These are phyloP conservation scores for Polietes domitor DNA, from an alignment of 2,888 invertebrate genomes.

Conservation along the genomic window DNA sequence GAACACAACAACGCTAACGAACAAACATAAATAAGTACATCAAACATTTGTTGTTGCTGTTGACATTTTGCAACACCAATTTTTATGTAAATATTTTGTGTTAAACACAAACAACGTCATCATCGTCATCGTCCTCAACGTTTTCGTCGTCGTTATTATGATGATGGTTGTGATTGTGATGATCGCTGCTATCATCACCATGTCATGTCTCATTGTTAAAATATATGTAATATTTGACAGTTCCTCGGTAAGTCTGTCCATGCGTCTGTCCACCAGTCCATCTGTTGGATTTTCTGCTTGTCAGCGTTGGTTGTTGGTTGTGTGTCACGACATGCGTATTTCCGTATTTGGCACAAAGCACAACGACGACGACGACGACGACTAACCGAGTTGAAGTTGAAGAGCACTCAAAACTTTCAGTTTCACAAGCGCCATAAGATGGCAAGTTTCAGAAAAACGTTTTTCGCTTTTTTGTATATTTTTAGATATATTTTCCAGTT, in stretches of 20 bases:
- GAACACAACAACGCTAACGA: not conserved
- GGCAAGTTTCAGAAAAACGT: constrained; percentile 13
- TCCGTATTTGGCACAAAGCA: constrained; percentile 60
- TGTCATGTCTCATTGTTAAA: constrained; percentile 14
- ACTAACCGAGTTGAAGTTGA: constrained; percentile 2
- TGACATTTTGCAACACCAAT: constrained; percentile 6
- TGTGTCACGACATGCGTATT: constrained; percentile 64
- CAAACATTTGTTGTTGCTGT: not conserved
- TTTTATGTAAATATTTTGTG: not conserved
- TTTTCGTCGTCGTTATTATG: too few species aligned
- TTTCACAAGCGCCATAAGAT: constrained; percentile 60
- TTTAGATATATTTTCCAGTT: not conserved
- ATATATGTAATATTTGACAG: constrained; percentile 31
- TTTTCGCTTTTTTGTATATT: not conserved
- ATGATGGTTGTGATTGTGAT: not conserved
- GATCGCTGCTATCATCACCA: not conserved
- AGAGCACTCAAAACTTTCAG: constrained; percentile 37
- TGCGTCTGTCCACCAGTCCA: not conserved
- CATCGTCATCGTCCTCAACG: not conserved
- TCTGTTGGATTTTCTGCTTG: not conserved
- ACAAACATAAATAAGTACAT: not conserved
- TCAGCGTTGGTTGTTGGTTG: constrained; percentile 3
- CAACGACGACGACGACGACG: not conserved
- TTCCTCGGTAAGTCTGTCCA: not conserved
- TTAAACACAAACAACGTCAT: constrained; percentile 6